Evolutionary conservation across 37 sponge, comb jelly and placozoan genomes (phyloP), one percentile per base, ranked within the genome.

Genomic region (Amphimedon queenslandica): DNA sequence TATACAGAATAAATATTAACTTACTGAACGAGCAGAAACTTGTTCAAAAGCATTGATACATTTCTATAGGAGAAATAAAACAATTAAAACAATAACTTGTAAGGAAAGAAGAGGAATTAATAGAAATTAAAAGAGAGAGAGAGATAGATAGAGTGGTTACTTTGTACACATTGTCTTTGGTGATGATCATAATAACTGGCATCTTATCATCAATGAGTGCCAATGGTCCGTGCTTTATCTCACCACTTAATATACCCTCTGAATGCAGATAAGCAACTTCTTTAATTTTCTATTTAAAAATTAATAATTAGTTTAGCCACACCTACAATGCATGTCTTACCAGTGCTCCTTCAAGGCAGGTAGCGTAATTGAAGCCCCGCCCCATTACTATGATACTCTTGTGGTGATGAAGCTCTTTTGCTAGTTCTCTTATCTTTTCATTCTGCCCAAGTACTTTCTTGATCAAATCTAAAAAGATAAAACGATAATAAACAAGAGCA

Each of bases 311-410:
- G n/a, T n/a, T n/a, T n/a, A n/a, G n/a, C n/a, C n/a, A n/a, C n/a
- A n/a, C n/a, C n/a, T n/a, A 42, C 25, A 30, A 28, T 6, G n/a
- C n/a, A n/a, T n/a, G n/a, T 42, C 90, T 67, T 64, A 92, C 93
- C 75, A 99, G 76, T 37, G 99, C 99, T 63, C 99, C 99, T 55
- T 99, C 99, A 53, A 99, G 65, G 57, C 99, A 99, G 29, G 99
- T 99, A 11, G 99, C 99, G 72, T 73, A 99, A 85, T 99, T 93
- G 84, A 79, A 99, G 8, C 99, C 99, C 32, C 99, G 57, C 5
- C 99, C 99, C 96, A 99, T 99, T 20, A 99, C 81, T 28, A 99
- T 82, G 13, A 99, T 64, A 63, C 96, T 95, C 87, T 93, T 92
- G 79, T 99, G 80, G 6, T 95, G 66, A 67, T 88, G 76, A 33